A percentile compares a stretch with the other conserved stretches of the same genome.
These are phyloP conservation scores for Polyommatus iphigenia DNA, from an alignment of 2,888 invertebrate species.

Conservation along the genomic window DNA sequence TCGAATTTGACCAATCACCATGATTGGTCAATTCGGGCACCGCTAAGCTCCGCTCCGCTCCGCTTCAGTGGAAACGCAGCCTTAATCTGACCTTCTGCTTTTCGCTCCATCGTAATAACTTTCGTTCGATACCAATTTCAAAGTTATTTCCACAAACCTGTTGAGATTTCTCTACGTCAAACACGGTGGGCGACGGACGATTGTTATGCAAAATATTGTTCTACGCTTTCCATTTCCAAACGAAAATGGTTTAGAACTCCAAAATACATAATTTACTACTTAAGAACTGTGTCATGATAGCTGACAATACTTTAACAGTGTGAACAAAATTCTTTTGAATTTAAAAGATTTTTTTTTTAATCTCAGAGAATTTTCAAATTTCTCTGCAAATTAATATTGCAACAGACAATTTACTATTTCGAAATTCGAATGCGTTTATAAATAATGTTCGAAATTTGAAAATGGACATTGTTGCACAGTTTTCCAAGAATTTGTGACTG, in stretches of 20 bases:
- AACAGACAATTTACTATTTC: no score
- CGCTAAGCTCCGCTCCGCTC: no score
- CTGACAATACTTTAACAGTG: neutral
- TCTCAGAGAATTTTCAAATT: no score
- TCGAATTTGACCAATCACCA: no score
- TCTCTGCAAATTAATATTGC: no score
- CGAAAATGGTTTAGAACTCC: neutral
- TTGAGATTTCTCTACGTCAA: conserved; percentile 4
- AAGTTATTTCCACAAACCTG: conserved; percentile 4
- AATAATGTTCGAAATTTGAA: no score
- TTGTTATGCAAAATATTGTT: conserved; percentile 22
- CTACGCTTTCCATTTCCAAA: neutral
- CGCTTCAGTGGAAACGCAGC: no score
- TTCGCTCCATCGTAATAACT: neutral
- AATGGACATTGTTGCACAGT: no score
- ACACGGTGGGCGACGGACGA: conserved; percentile 1
- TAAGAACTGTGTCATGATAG: neutral
- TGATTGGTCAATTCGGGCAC: no score
- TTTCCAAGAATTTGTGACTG: no score
- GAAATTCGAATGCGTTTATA: no score
- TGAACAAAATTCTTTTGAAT: neutral
- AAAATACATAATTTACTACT: neutral
- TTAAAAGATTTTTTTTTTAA: no score
- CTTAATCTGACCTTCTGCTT: neutral
- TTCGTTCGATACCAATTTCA: conserved; percentile 5